Base-by-base conservation (phyloP, 2,888 invertebrate species). In the Synergus japonicus region DNA sequence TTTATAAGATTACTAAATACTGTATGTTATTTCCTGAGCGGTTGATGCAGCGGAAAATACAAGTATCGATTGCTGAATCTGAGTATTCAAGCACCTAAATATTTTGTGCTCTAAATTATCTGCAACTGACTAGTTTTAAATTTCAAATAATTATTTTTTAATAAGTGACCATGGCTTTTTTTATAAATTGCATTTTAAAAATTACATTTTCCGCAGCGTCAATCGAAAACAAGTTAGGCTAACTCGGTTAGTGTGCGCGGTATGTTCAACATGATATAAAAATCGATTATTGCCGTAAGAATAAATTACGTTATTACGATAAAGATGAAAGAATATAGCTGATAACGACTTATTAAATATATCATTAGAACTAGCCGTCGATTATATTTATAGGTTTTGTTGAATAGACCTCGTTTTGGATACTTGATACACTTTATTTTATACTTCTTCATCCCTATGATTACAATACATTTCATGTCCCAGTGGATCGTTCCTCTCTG, bases 281-380 rank as follows among this genome's bases (percentile, higher is more conserved):
- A 81, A 86, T 85, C 82, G 81, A 76, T 84, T 85, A 84, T 81
- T 81, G 83, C 80, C 80, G 84, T 82, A 79, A 85, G 82, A 81
- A 81, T 81, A 83, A 79, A 84, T 82, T 82, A 81, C 84, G 64
- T 80, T 73, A 79, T 83, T 81, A 80, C 67, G 81, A 83, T 82
- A 82, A 85, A 86, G 80, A 81, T 83, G 81, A 84, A 86, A 84
- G 84, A 85, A 79, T 84, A 79, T 85, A 87, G 87, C 85, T 84
- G 87, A 87, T 88, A 88, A 89, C 85, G 87, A 89, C 86, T 88
- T 87, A 89, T 87, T 87, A 84, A 88, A 89, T 89, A 89, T 90
- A 90, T 91, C 90, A 89, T 87, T 90, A 90, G 89, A 84, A 88
- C 88, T 90, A 90, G 90, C 89, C 86, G 88, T 88, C 87, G 86